These are phyloP conservation scores for Hippocampus guttulatus DNA, from an alignment of 2,113 vertebrate species.

Conservation along the genomic window DNA sequence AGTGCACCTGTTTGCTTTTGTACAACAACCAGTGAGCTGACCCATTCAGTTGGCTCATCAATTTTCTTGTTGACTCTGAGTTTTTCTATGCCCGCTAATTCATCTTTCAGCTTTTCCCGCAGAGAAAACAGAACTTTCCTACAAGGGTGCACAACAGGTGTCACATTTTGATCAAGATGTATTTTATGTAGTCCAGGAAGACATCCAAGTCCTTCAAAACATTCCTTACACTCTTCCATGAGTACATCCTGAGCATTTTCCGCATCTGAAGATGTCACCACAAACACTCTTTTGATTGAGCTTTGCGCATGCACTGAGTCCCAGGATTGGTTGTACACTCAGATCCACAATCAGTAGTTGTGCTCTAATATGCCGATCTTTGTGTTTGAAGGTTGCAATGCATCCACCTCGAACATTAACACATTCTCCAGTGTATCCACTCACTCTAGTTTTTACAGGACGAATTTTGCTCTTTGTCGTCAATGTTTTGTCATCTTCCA, in stretches of 20 bases:
- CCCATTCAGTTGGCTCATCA: too few relatives aligned
- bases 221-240: slow-evolving; percentile 14
- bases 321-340: slow-evolving; percentile 5
- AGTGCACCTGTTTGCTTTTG: slow-evolving; percentile 2
- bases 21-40: not conserved
- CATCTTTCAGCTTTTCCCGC: too few relatives aligned
- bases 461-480: not conserved
- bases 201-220: slow-evolving; percentile 1
- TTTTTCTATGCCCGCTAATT: too few relatives aligned
- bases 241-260: not conserved
- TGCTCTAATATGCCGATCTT: slow-evolving; percentile 3
- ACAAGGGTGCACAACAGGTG: not conserved
- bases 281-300: slow-evolving; percentile 8
- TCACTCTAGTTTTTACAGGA: not conserved
- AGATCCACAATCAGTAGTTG: slow-evolving; percentile 15
- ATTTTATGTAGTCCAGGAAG: slow-evolving; percentile 1
- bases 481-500: not conserved
- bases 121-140: too few relatives aligned
- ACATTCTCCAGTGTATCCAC: slow-evolving; percentile 2
- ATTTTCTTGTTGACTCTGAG: too few relatives aligned
- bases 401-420: slow-evolving; percentile 7
- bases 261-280: not conserved
- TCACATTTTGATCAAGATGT: not conserved
- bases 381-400: slow-evolving; percentile 17
- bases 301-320: not conserved